Conservation (phyloP, 30 jellyfish, hydroid and myxozoan genomes). For the Mastigias papua region DNA sequence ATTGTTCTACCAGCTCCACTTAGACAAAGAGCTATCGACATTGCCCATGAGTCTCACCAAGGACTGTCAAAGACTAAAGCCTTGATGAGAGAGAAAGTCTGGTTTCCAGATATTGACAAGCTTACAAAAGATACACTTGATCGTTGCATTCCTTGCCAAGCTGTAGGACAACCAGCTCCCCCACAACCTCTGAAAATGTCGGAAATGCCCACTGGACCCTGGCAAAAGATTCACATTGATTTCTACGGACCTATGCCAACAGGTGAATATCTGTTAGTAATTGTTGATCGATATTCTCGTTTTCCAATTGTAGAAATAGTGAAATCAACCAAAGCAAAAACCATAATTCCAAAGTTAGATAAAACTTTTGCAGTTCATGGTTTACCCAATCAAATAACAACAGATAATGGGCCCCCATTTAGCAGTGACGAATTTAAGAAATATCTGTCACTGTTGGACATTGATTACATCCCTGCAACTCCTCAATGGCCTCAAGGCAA, state of each 20-base stretch:
- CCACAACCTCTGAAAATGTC: slow-evolving; percentile 34
- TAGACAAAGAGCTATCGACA: slow-evolving; percentile 1
- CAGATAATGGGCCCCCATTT: slow-evolving; percentile 74
- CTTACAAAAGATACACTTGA: slow-evolving; percentile 22
- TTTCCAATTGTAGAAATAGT: slow-evolving; percentile 69
- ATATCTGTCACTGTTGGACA: slow-evolving; percentile 18
- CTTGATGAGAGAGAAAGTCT: slow-evolving; percentile 36
- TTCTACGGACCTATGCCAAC: slow-evolving; percentile 62
- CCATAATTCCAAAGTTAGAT: slow-evolving; percentile 45
- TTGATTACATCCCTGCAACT: background rate
- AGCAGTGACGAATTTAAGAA: slow-evolving; percentile 39
- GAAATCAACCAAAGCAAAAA: slow-evolving; percentile 35
- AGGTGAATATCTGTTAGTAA: slow-evolving; percentile 66
- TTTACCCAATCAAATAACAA: slow-evolving; percentile 2
- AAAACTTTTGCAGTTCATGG: slow-evolving; percentile 40
- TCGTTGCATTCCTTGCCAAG: slow-evolving; percentile 67
- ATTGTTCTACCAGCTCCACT: slow-evolving; percentile 11
- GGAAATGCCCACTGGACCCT: slow-evolving; percentile 42
- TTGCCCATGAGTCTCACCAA: slow-evolving; percentile 33
- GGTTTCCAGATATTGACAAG: slow-evolving; percentile 70
- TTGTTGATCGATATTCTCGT: slow-evolving; percentile 23
- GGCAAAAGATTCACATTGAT: slow-evolving; percentile 36
- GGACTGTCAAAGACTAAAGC: slow-evolving; percentile 52
- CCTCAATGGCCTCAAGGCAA: slow-evolving; percentile 60
- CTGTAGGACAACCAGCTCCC: slow-evolving; percentile 22